A percentile compares a stretch with the other conserved stretches of the same genome.
These are phyloP conservation scores for Epinephelus lanceolatus DNA, from an alignment of 2,113 vertebrate genomes.

Conservation along the genomic window DNA sequence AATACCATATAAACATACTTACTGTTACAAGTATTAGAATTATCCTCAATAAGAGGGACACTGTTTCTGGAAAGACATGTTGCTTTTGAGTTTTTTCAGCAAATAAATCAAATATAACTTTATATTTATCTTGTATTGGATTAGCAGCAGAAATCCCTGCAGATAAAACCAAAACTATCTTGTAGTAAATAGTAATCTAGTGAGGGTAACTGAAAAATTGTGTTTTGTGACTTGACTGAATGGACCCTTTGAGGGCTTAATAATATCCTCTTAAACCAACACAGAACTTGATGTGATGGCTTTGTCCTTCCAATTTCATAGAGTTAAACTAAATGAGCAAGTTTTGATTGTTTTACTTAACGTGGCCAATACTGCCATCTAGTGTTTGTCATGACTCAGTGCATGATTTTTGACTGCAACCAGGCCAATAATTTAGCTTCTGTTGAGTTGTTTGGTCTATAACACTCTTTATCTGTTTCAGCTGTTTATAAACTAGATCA, in stretches of 20 bases:
- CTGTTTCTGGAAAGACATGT: neutral
- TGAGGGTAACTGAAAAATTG: neutral
- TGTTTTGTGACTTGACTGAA: neutral
- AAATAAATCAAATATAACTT: neutral
- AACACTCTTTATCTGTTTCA: neutral
- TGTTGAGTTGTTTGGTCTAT: neutral
- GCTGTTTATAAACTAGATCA: neutral
- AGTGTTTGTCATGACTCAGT: conserved; percentile 35
- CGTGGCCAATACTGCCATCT: conserved; percentile 57
- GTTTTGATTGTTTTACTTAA: neutral
- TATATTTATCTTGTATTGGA: neutral
- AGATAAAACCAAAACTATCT: neutral
- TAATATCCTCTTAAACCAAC: neutral
- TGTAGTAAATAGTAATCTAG: neutral
- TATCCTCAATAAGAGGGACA: neutral
- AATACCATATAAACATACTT: too few relatives aligned
- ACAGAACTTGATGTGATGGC: neutral
- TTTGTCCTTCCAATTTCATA: neutral
- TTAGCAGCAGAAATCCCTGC: neutral
- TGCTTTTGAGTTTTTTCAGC: neutral
- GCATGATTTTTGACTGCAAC: neutral
- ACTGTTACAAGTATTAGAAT: neutral
- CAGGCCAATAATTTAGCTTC: neutral
- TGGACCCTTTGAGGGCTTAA: neutral
- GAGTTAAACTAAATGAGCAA: neutral